phyloP scores from a whole-genome alignment of 2,888 invertebrate species.

The Drosophila vallismaia region DNA sequence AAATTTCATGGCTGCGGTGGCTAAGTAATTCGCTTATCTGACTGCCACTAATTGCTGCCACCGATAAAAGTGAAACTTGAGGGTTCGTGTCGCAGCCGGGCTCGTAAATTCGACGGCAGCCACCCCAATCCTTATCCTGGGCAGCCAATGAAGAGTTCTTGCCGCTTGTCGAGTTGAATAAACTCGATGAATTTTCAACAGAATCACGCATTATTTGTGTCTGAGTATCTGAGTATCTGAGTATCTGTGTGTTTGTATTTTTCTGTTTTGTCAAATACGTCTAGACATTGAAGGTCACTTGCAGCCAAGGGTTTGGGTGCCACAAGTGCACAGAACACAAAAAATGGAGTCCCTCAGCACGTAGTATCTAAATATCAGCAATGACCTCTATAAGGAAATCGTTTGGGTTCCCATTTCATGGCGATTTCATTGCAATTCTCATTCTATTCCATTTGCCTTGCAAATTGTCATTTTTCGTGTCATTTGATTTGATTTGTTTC shows the following conservation, averaged over 20 bases:
- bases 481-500: constrained; percentile 46
- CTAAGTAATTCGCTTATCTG: constrained; percentile 45
- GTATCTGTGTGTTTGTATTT: constrained; percentile 35
- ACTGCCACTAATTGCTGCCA: constrained; percentile 54
- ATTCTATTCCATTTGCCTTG: constrained; percentile 51
- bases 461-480: constrained; percentile 55
- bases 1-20: constrained; percentile 17
- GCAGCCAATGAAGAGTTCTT: background rate
- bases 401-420: constrained; percentile 20
- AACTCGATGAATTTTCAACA: constrained; percentile 57
- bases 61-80: constrained; percentile 34
- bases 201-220: constrained; percentile 48
- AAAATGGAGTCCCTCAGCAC: background rate
- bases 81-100: constrained; percentile 18
- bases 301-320: constrained; percentile 55
- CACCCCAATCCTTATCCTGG: background rate
- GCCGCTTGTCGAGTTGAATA: constrained; percentile 63
- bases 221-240: constrained; percentile 25
- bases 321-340: constrained; percentile 27
- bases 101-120: constrained; percentile 9
- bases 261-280: constrained; percentile 67
- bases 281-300: constrained; percentile 76
- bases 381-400: constrained; percentile 45
- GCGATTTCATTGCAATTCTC: constrained; percentile 21
- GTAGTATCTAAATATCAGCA: constrained; percentile 20